These are phyloP conservation scores for Luperina testacea DNA, from an alignment of 2,888 invertebrate species.

Conservation along the genomic window DNA sequence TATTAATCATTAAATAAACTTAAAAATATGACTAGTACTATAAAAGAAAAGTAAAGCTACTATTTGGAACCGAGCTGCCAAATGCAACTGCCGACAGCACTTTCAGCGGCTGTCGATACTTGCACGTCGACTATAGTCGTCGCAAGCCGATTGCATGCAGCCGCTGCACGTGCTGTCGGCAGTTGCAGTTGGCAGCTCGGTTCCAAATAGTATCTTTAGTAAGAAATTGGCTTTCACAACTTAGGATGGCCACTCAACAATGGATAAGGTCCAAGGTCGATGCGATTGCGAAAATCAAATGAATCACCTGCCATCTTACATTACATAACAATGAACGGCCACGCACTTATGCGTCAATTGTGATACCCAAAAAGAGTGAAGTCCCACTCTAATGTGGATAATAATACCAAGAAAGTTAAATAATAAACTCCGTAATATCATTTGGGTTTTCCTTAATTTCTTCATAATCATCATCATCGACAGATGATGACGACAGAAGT, in stretches of 20 bases:
- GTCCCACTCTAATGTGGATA: neutral
- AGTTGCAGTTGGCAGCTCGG: too few relatives aligned
- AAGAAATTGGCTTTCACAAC: neutral
- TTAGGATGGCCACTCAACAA: neutral
- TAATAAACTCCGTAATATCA: constrained; percentile 9
- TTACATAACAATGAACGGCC: neutral
- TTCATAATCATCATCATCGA: neutral
- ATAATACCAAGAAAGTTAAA: constrained; percentile 1
- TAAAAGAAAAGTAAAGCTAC: neutral
- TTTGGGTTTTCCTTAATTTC: constrained; percentile 7
- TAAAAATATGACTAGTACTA: neutral
- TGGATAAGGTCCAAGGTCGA: neutral
- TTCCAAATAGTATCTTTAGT: too few relatives aligned
- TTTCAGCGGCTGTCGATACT: too few relatives aligned
- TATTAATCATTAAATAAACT: too few relatives aligned
- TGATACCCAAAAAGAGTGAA: neutral
- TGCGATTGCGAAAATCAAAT: constrained; percentile 10
- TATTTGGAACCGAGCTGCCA: too few relatives aligned
- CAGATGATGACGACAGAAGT: too few relatives aligned
- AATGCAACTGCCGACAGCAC: too few relatives aligned
- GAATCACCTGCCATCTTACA: constrained; percentile 6
- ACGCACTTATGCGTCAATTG: neutral
- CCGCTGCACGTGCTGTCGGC: too few relatives aligned
- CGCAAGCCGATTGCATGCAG: too few relatives aligned
- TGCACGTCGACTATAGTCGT: too few relatives aligned